Base-by-base conservation (phyloP, 2,888 invertebrate species). In the Drosophila melanocephala region DNA sequence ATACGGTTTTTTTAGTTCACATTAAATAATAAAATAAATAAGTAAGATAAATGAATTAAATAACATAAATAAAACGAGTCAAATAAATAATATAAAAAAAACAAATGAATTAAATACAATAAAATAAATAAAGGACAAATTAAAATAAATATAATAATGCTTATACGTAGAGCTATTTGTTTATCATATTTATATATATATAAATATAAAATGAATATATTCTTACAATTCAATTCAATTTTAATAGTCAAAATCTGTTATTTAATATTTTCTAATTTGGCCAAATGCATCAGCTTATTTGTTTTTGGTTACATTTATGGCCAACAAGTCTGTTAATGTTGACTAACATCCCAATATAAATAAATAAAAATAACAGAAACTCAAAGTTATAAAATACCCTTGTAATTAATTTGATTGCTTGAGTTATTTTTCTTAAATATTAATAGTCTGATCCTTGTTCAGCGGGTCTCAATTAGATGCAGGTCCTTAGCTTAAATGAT, bases 401-500 rank as follows among this genome's bases (percentile, higher is more conserved):
- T 44, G n/a, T 22, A 22, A 22, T 12, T 22, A 22, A 22, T 22
- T 44, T 22, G 14, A 22, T 7, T 47, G 5, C 2, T 5, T 16
- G 16, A 9, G 1, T 26, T 47, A 0, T 4, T 16, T 16, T 16
- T 16, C 26, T 5, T 9, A 9, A 26, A 26, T 26, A 16, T 16
- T 9, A 26, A 47, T 9, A 47, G 22, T 16, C 9, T 2, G 9
- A 26, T 26, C 26, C 16, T 5, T 26, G 47, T 5, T 5, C 22
- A 16, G 16, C 0, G 14, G 26, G 22, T 44, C 32, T 30, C 47
- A 47, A 52, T 63, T 59, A 69, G 50, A 57, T 52, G 52, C 50
- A 22, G 56, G 32, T 33, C 44, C 30, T 62, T 58, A 52, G 35
- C 55, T 30, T n/a, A 12, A 33, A 44, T n/a, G 51, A 63, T 74